These are phyloP conservation scores for Cyaniris semiargus DNA, from an alignment of 2,888 invertebrate genomes.

Conservation along the genomic window DNA sequence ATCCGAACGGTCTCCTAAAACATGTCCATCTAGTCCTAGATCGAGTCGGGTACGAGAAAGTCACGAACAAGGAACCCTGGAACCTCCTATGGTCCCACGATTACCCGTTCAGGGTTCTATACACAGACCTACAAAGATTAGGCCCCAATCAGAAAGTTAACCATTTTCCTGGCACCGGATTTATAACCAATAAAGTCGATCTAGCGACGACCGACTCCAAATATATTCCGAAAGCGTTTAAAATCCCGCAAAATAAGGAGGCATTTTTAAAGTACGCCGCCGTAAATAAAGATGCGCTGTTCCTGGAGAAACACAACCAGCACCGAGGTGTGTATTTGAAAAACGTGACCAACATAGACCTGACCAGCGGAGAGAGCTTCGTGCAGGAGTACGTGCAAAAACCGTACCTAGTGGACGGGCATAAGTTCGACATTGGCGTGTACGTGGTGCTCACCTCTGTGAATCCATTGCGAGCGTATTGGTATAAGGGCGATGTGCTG, in stretches of 20 bases:
- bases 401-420: conserved; percentile 93
- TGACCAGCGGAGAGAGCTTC: conserved; percentile 87
- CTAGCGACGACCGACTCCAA: conserved; percentile 89
- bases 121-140: conserved; percentile 77
- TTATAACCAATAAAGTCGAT: conserved; percentile 93
- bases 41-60: conserved; percentile 85
- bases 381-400: conserved; percentile 94
- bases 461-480: conserved; percentile 93
- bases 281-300: conserved; percentile 84
- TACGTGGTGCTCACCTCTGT: conserved; percentile 95
- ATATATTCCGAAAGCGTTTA: conserved; percentile 93
- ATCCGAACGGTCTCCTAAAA: conserved; percentile 83
- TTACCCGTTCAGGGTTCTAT: conserved; percentile 88
- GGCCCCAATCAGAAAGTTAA: conserved; percentile 90
- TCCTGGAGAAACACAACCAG: conserved; percentile 95
- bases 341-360: conserved; percentile 85
- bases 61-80: conserved; percentile 83
- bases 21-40: conserved; percentile 91
- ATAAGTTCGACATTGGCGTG: conserved; percentile 98
- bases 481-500: conserved; percentile 93
- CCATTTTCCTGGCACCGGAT: conserved; percentile 96
- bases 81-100: conserved; percentile 96
- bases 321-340: conserved; percentile 93
- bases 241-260: conserved; percentile 87
- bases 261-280: conserved; percentile 85